Evolutionary conservation across 2,888 invertebrate genomes (phyloP), one percentile per base, ranked within the genome.

Genomic region (Orthosia gothica): DNA sequence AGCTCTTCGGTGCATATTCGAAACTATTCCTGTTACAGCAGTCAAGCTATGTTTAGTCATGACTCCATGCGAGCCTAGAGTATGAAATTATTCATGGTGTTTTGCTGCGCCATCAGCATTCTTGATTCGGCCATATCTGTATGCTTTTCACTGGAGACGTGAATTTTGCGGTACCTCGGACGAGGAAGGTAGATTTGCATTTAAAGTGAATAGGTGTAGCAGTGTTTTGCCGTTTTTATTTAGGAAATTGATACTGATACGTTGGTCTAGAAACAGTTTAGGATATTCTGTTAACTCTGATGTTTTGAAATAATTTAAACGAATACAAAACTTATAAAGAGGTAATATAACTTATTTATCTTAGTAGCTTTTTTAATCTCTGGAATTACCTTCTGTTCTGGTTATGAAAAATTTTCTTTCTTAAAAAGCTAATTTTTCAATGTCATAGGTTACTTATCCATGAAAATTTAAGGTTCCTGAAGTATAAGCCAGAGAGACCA

Each of bases 21-120:
- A 54, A 79, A 82, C 77, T 75, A 85, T 84, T 78, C 61, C 73
- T 58, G 72, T 77, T 74, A 79, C 76, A 72, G 40, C 71, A 71
- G 70, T 75, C 82, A 74, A 23, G 69, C 84, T 75, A 76, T 74
- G 84, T 84, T 82, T 71, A 88, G 74, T 89, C 90, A 90, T 90
- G 91, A 89, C 89, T 75, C 79, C 72, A 83, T 75, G 52, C 79
- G 82, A 87, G 77, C 54, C 87, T 89, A 87, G 87, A 84, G 89
- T 91, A 87, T 90, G 89, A 92, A 94, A 93, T 93, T 92, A 93
- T 93, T 92, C 92, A 92, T 75, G 68, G 85, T 77, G 73, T 77
- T 83, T 88, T 83, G 89, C 89, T 88, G 87, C 89, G 81, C 85
- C 82, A 86, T 82, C 87, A 86, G 76, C 82, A 82, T 82, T 84